Evolutionary conservation across 92 coral and sea anemone species (phyloP), one percentile per base, ranked within the genome.

Genomic region (Epizoanthus illoricatus): DNA sequence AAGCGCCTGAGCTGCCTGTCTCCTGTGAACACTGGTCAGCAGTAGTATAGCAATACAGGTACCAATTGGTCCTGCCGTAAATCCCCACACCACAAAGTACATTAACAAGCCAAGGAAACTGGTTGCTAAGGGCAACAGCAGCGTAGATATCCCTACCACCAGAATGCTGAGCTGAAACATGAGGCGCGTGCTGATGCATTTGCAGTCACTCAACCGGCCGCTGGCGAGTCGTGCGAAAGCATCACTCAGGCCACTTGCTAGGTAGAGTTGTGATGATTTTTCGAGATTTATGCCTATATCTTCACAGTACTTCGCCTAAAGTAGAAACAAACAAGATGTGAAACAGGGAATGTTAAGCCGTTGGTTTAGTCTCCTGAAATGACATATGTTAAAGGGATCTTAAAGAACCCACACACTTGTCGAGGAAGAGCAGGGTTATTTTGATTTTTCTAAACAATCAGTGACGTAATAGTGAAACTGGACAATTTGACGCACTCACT

Each of bases 251-350:
- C 71, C 71, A n/a, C 71, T 66, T 33, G 23, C 23, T 24, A 66
- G 17, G 71, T 12, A 66, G 71, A 66, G 71, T 2, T 66, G 45
- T 3, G 71, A 66, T 66, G 71, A 66, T 66, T 66, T 66, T 0
- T 66, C 19, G 7, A 66, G 71, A 16, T 12, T 36, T 66, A 66
- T 33, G 9, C 47, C 42, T 24, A 66, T 66, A 39, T 39, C 17
- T 66, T 28, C 71, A 66, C 13, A 39, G 40, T 66, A 33, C 71
- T 66, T 66, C 71, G 71, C 71, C 71, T 66, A 42, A 7, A 66
- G 10, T 6, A 6, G 16, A 66, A 66, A 42, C 52, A 5, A 45
- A 15, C 15, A 33, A 15, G 40, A 66, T 5, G 33, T 66, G 71
- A 7, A 33, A 33, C 1, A 0, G 40, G 47, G 13, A 65, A 65